Conservation (phyloP, 1,140 invertebrate genomes). For the Lanistes nyassanus region DNA sequence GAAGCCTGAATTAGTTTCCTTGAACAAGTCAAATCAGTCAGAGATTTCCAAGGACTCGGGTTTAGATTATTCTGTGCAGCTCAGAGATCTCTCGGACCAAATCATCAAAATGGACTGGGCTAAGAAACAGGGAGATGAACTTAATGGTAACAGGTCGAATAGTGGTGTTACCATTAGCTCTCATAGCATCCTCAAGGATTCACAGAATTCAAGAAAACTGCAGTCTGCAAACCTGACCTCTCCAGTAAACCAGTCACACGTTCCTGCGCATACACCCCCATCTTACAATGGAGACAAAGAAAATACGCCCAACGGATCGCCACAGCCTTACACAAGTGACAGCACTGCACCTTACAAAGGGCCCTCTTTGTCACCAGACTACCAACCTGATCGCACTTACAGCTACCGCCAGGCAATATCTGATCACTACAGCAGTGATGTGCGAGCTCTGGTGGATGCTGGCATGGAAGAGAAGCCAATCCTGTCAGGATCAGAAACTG, state of each 20-base stretch:
- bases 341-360: no score
- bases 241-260: background rate
- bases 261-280: background rate
- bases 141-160: background rate
- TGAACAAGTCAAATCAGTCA: background rate
- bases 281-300: constrained; percentile 7
- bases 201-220: constrained; percentile 12
- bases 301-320: constrained; percentile 20
- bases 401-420: constrained; percentile 17
- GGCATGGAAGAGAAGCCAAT: background rate
- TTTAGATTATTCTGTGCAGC: constrained; percentile 43
- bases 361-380: background rate
- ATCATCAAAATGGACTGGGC: constrained; percentile 42
- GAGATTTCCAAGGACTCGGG: constrained; percentile 29
- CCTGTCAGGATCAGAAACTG: background rate
- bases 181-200: constrained; percentile 18
- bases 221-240: background rate
- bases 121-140: background rate
- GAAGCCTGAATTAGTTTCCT: background rate
- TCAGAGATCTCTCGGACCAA: constrained; percentile 45
- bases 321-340: background rate
- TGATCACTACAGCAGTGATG: constrained; percentile 23
- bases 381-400: constrained; percentile 21
- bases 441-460: constrained; percentile 25
- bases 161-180: background rate